Percentiles rank a stretch among this genome's conserved stretches.
Conservation (phyloP, 1,140 invertebrate species). For the Pristionchus pacificus region DNA sequence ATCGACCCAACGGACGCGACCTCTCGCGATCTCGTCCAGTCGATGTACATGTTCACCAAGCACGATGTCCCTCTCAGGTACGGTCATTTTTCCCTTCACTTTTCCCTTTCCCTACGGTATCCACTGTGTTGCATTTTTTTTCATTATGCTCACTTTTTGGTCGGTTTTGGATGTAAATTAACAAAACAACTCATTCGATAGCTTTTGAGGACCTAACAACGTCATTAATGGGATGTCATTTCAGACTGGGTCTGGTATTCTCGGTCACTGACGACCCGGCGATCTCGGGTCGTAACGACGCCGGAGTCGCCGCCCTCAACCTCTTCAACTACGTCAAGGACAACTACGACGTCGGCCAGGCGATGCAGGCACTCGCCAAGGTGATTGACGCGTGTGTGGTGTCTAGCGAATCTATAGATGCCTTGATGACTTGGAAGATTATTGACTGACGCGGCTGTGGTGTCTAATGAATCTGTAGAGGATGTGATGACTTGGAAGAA, state of each 20-base stretch:
- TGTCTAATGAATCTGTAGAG: background rate
- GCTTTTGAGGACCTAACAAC: no score
- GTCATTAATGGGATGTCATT: no score
- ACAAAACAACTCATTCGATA: no score
- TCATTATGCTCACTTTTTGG: no score
- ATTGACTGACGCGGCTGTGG: background rate
- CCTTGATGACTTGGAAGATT: background rate
- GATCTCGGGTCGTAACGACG: slow-evolving; percentile 64
- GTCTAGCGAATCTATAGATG: background rate
- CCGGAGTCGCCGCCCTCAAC: slow-evolving; percentile 79
- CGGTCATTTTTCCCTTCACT: no score
- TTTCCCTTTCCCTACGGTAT: no score
- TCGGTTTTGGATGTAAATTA: no score
- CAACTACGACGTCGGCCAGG: slow-evolving; percentile 58
- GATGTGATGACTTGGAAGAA: background rate
- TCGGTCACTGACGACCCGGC: background rate
- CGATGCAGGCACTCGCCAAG: slow-evolving; percentile 19
- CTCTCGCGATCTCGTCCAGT: slow-evolving; percentile 72
- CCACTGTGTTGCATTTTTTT: no score
- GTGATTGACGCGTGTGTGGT: slow-evolving; percentile 1
- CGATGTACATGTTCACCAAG: slow-evolving; percentile 83
- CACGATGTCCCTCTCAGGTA: slow-evolving; percentile 71
- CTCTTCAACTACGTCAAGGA: slow-evolving; percentile 82
- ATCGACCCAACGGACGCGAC: slow-evolving; percentile 76
- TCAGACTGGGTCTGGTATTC: background rate